Base-by-base conservation (phyloP, 2,797 vertebrate genomes). In the Harpagifer antarcticus region DNA sequence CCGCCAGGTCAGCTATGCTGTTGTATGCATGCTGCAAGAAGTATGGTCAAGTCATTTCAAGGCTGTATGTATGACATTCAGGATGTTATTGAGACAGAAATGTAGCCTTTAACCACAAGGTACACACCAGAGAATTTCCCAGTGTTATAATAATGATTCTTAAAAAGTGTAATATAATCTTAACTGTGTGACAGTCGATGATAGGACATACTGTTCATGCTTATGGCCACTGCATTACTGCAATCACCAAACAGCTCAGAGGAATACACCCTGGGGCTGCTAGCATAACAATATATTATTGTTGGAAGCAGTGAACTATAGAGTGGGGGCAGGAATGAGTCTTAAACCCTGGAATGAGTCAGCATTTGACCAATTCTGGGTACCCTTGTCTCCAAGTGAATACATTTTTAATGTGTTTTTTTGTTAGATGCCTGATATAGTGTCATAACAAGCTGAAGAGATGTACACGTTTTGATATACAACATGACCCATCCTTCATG, bases 1-100 rank as follows among this genome's bases (percentile, higher is more conserved):
- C 44, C 56, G 82, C 72, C 68, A 67, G 61, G 54, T 82, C 76
- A 74, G 77, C 70, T 58, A 17, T 20, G 56, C 40, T 60, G 44
- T 62, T 45, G 69, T 74, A 56, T 70, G 19, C 62, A 65, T 13
- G 49, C 65, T 52, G 65, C 60, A 13, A 27, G 67, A 72, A 37
- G 33, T 37, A 72, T 27, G 19, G 23, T 42, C 56, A 27, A 27
- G 23, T 27, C 57, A 59, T 10, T 72, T 37, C 40, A 52, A 33
- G 5, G 16, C 37, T 74, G 57, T 14, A 54, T 63, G 8, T 40
- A 12, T 47, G 42, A 52, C 37, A 50, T 49, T 70, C 14, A 49
- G 43, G 55, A 61, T 66, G 20, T 69, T 23, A 60, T 4, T 43
- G 27, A n/a, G 27, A 61, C 61, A 66, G 52, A 55, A 60, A 74